Evolutionary conservation across 2,113 vertebrate genomes (phyloP).

Genomic region (Odontophorus gujanensis): DNA sequence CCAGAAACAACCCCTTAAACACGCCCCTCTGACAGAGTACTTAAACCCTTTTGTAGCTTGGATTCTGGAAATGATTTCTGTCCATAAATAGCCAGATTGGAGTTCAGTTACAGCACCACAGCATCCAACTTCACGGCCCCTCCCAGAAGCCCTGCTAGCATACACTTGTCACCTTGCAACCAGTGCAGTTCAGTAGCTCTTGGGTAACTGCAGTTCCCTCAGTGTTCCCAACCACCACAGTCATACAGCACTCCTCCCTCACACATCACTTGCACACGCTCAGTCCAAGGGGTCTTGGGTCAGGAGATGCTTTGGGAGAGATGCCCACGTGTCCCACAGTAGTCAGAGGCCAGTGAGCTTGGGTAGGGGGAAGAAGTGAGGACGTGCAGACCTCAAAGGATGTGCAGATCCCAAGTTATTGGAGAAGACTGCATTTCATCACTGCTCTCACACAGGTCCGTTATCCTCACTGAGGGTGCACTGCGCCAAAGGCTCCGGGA

Average conservation of each 20-base stretch:
- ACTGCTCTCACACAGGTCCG: too few relatives aligned
- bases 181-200: rapidly evolving
- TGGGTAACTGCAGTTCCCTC: background rate
- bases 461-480: background rate
- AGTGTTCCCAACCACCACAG: background rate
- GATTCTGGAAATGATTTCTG: constrained; percentile 1
- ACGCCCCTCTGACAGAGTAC: background rate
- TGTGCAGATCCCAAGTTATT: background rate
- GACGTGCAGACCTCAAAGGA: background rate
- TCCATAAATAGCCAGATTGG: constrained; percentile 57
- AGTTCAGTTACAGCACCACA: background rate
- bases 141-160: background rate
- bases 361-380: background rate
- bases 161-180: background rate
- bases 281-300: background rate
- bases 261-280: rapidly evolving
- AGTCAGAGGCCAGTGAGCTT: rapidly evolving
- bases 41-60: background rate
- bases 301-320: background rate
- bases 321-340: background rate
- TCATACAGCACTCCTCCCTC: background rate
- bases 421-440: background rate
- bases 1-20: background rate
- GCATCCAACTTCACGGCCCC: background rate
- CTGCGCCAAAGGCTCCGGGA: background rate